Evolutionary conservation across 2,888 invertebrate species (phyloP).

Genomic region (Matsumyia berberina): DNA sequence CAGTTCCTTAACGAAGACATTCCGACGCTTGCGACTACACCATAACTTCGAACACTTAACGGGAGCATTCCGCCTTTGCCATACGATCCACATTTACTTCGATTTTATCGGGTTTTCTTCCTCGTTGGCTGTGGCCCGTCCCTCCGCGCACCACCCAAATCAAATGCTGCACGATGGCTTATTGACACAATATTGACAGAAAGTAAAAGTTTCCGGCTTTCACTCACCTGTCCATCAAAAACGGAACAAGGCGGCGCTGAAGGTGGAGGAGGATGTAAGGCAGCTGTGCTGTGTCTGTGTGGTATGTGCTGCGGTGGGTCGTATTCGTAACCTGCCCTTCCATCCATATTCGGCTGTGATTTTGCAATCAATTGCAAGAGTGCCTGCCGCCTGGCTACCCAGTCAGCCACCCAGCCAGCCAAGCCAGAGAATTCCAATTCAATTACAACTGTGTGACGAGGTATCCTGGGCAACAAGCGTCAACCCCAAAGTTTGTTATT

Average conservation of each 20-base stretch:
- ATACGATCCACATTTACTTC: conserved; percentile 56
- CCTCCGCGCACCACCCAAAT: neutral
- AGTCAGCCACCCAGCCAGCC: no score
- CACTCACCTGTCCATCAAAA: conserved; percentile 70
- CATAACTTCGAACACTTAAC: conserved; percentile 53
- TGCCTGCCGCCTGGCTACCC: conserved; percentile 41
- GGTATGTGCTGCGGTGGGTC: conserved; percentile 1
- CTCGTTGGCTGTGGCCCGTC: neutral
- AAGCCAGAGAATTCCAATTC: conserved; percentile 62
- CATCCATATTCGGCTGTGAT: conserved; percentile 52
- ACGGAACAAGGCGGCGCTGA: neutral
- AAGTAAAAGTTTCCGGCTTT: conserved; percentile 79
- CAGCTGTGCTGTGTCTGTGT: conserved; percentile 2
- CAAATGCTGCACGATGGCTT: conserved; percentile 74
- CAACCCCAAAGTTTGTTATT: conserved; percentile 83
- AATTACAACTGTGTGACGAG: conserved; percentile 79
- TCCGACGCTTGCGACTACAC: conserved; percentile 36
- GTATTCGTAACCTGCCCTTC: conserved; percentile 26
- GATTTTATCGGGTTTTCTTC: conserved; percentile 58
- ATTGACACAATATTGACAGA: conserved; percentile 83
- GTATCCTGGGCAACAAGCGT: conserved; percentile 83
- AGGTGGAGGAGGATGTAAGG: conserved; percentile 9
- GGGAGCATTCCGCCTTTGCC: conserved; percentile 34
- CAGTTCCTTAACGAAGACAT: conserved; percentile 44
- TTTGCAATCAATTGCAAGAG: conserved; percentile 67